phyloP scores from a whole-genome alignment of 1,140 invertebrate species.

The Varroa destructor region DNA sequence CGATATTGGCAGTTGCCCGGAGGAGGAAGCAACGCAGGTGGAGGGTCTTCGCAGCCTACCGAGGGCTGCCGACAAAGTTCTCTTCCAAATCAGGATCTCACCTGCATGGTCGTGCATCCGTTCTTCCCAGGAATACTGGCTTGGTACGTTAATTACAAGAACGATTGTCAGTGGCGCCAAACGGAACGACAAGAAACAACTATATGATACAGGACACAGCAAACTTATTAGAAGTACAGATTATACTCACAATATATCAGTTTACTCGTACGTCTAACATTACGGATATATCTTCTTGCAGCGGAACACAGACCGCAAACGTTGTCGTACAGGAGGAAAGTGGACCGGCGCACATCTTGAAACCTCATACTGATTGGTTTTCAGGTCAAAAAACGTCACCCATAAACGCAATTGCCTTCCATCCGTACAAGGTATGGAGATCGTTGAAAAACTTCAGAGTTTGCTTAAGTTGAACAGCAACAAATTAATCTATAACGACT shows the following conservation, averaged over 20 bases:
- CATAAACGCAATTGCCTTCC: slow-evolving; percentile 70
- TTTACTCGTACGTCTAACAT: too few species aligned
- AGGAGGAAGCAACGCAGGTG: background rate
- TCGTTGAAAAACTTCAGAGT: background rate
- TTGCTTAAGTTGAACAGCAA: background rate
- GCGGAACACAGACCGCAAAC: slow-evolving; percentile 2
- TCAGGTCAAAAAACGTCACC: slow-evolving; percentile 70
- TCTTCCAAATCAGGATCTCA: slow-evolving; percentile 22
- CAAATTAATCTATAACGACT: background rate
- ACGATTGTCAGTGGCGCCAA: too few species aligned
- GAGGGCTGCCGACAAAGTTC: too few species aligned
- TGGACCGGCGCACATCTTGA: background rate
- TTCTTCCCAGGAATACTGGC: slow-evolving; percentile 11
- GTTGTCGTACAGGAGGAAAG: slow-evolving; percentile 1
- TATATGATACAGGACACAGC: too few species aligned
- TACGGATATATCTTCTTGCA: too few species aligned
- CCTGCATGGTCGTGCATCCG: slow-evolving; percentile 19
- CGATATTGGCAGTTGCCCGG: background rate
- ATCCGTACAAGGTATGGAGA: slow-evolving; percentile 54
- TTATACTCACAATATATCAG: too few species aligned
- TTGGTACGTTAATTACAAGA: background rate
- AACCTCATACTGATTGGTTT: slow-evolving; percentile 55
- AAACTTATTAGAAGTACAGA: too few species aligned
- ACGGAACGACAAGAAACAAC: too few species aligned
- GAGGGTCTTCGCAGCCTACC: background rate